A percentile compares a stretch with the other conserved stretches of the same genome.
Conservation (phyloP, 30 jellyfish, hydroid and myxozoan species). For the Pelagia noctiluca region DNA sequence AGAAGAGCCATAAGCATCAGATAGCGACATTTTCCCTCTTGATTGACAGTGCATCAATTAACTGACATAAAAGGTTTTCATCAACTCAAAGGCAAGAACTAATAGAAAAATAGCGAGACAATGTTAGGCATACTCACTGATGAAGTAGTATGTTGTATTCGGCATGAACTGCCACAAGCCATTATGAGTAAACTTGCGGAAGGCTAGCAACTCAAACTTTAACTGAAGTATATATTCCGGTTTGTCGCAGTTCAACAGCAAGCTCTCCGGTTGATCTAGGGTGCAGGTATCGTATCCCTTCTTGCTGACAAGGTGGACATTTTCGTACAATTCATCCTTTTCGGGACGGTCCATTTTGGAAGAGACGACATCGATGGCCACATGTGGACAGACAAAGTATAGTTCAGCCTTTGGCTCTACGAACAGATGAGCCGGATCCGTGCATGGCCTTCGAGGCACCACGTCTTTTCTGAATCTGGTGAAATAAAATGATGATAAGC, state of each 20-base stretch:
- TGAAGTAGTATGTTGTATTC: constrained; percentile 65
- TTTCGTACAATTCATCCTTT: constrained; percentile 44
- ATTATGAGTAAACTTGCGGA: constrained; percentile 31
- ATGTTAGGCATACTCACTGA: constrained; percentile 50
- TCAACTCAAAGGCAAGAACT: neutral
- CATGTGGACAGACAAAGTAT: constrained; percentile 74
- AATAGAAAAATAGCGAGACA: neutral
- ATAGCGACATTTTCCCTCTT: too few relatives aligned
- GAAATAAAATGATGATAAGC: neutral
- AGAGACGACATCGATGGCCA: constrained; percentile 28
- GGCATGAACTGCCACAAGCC: constrained; percentile 52
- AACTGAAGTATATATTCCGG: constrained; percentile 6
- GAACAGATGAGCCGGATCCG: constrained; percentile 65
- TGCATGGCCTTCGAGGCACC: constrained; percentile 13
- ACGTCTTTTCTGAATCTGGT: constrained; percentile 30
- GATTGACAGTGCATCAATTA: too few relatives aligned
- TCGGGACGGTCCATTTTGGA: constrained; percentile 11
- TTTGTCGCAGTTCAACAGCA: constrained; percentile 57
- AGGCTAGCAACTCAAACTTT: constrained; percentile 28
- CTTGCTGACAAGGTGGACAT: constrained; percentile 69
- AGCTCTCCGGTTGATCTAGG: constrained; percentile 48
- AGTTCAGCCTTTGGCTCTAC: constrained; percentile 46
- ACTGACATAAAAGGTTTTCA: too few relatives aligned
- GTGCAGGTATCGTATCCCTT: constrained; percentile 71
- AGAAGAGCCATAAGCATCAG: too few relatives aligned